These are phyloP conservation scores for Aphis gossypii DNA, from an alignment of 1,140 invertebrate species.

Conservation along the genomic window DNA sequence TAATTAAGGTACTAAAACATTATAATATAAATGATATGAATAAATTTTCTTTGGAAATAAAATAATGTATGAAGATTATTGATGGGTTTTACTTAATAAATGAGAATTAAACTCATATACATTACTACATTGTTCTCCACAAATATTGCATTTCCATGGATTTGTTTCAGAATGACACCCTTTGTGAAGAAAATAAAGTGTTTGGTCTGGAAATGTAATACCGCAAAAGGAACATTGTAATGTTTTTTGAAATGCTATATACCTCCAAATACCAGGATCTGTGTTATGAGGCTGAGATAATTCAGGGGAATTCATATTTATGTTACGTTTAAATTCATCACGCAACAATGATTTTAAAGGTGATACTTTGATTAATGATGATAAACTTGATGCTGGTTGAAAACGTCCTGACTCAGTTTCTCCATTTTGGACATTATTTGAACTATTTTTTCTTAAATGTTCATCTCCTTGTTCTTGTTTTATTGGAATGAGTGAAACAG, in stretches of 20 bases:
- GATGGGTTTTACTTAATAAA: constrained; percentile 90
- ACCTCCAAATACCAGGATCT: constrained; percentile 37
- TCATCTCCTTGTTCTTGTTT: constrained; percentile 74
- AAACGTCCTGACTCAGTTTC: constrained; percentile 55
- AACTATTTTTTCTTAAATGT: constrained; percentile 61
- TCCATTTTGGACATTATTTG: constrained; percentile 61
- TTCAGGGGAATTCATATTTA: constrained; percentile 41
- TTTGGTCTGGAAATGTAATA: constrained; percentile 93
- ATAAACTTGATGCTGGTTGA: constrained; percentile 65
- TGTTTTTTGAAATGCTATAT: constrained; percentile 48
- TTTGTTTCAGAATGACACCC: constrained; percentile 96
- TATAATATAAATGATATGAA: not conserved
- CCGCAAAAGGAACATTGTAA: constrained; percentile 87
- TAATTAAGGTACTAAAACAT: not conserved
- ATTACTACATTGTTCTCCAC: constrained; percentile 90
- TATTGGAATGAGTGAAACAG: constrained; percentile 84
- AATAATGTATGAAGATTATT: constrained; percentile 66
- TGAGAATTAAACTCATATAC: constrained; percentile 97
- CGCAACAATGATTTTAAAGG: constrained; percentile 82
- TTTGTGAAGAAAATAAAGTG: constrained; percentile 95
- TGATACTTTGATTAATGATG: constrained; percentile 70
- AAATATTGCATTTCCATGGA: constrained; percentile 98
- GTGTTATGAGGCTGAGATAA: constrained; percentile 48
- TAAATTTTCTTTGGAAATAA: not conserved
- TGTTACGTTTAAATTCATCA: constrained; percentile 76